Percentiles rank a stretch among this genome's conserved stretches.
Evolutionary conservation across 2,888 invertebrate genomes (phyloP).

Genomic region (Dorcus hopei): DNA sequence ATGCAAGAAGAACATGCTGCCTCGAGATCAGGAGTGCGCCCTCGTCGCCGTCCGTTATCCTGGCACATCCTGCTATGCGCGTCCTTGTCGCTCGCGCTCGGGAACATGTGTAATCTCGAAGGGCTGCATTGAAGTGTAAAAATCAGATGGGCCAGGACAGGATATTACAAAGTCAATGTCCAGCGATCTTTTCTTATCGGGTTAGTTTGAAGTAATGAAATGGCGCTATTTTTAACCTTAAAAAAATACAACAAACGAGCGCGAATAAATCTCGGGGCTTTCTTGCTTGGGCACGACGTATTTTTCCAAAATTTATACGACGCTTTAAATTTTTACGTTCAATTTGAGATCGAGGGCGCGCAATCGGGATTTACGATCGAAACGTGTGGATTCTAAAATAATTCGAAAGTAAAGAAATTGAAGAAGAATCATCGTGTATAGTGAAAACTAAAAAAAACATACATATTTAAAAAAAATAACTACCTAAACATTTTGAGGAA

Average conservation of each 20-base stretch:
- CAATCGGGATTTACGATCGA: no score
- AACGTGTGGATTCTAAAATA: no score
- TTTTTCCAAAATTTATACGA: no score
- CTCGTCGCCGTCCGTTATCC: slow-evolving; percentile 11
- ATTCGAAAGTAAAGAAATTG: no score
- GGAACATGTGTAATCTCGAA: slow-evolving; percentile 15
- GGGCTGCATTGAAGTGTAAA: slow-evolving; percentile 8
- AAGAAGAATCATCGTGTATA: no score
- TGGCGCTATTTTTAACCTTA: background rate
- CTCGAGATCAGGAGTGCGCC: slow-evolving; percentile 4
- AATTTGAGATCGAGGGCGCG: no score
- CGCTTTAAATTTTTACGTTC: no score
- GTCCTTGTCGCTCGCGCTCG: slow-evolving; percentile 8
- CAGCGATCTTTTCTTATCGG: background rate
- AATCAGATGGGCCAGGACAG: slow-evolving; percentile 12
- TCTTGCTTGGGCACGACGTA: no score
- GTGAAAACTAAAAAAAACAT: no score
- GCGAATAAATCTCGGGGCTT: no score
- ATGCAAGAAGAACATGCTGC: slow-evolving; percentile 8
- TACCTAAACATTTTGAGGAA: no score
- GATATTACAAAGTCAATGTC: slow-evolving; percentile 17
- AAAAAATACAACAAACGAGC: background rate
- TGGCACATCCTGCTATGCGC: background rate
- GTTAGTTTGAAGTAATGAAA: background rate
- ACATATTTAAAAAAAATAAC: no score